These are phyloP conservation scores for Strongylocentrotus purpuratus DNA, from an alignment of 35 echinoderm and acorn worm genomes.

Conservation along the genomic window DNA sequence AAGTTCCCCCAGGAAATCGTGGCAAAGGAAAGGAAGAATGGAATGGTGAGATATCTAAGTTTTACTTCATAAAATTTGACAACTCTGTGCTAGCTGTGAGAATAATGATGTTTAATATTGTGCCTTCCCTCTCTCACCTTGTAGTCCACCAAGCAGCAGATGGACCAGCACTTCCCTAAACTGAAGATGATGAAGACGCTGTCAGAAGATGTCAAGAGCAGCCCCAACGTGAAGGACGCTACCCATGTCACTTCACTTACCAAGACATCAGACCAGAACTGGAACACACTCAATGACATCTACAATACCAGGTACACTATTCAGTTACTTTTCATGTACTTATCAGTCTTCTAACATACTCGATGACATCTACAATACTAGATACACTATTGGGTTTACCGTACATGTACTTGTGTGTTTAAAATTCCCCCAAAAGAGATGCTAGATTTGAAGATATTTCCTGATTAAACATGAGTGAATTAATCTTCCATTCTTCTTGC, in stretches of 20 bases:
- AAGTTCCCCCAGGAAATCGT: no score
- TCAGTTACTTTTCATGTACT: no score
- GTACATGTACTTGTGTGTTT: no score
- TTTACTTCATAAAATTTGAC: not conserved
- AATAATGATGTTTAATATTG: no score
- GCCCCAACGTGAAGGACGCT: conserved; percentile 69
- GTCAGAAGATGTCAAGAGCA: conserved; percentile 62
- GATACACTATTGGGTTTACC: conserved; percentile 38
- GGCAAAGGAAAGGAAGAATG: no score
- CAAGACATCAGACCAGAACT: conserved; percentile 84
- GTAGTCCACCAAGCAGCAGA: conserved; percentile 76
- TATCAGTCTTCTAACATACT: conserved; percentile 46
- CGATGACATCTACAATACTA: conserved; percentile 78
- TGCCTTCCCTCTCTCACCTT: not conserved
- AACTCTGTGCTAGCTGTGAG: not conserved
- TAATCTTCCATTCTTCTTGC: not conserved
- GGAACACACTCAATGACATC: conserved; percentile 82
- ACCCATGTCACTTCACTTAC: conserved; percentile 70
- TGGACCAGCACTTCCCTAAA: conserved; percentile 65
- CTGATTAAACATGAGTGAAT: not conserved
- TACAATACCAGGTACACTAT: conserved; percentile 70
- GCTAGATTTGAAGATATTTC: no score
- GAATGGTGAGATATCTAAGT: no score
- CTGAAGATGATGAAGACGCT: conserved; percentile 60
- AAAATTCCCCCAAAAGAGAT: not conserved